Base-by-base conservation (phyloP, 1,140 invertebrate genomes). In the Saccostrea glomerata region DNA sequence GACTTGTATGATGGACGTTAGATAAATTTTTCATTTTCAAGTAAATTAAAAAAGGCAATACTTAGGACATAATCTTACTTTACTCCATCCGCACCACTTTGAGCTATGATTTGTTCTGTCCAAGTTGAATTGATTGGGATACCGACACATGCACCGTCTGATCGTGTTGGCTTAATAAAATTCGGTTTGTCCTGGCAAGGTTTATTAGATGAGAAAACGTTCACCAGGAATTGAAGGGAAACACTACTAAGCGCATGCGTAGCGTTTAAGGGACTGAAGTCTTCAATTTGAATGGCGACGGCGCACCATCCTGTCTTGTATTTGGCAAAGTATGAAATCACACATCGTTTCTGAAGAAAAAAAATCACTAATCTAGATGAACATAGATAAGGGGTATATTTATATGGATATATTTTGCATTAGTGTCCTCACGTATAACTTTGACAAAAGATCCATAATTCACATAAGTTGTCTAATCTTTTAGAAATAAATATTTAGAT, bases 281-380 rank as follows among this genome's bases (percentile, higher is more conserved):
- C 86, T 58, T 87, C 86, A 13, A 87, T 82, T 47, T 87, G 86
- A 11, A 87, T 36, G 11, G 86, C 73, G 20, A 82, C 86, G n/a
- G 40, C 86, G 23, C 36, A 87, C 70, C 73, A 87, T 2, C 86
- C 86, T 15, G 54, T 25, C 23, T 11, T 15, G 47, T 56, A 54
- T 7, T 25, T 82, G 0, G 86, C 86, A 6, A 20, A 30, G 54
- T 87, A 87, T 20, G 47, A 58, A 11, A 17, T 86, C 6, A 0
- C 17, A 17, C 58, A 63, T 63, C 58, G 13, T 63, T 63, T 63
- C 58, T 63, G n/a, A n/a, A n/a, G n/a, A n/a, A n/a, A n/a, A n/a
- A 47, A 47, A 47, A 3, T 47, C 40, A 47, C 40, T 47, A 3
- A 47, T 6, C 40, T 47, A 47, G 6, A 47, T 47, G 6, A 47